phyloP scores from a whole-genome alignment of 2,113 vertebrate species.

The Cacatua alba region DNA sequence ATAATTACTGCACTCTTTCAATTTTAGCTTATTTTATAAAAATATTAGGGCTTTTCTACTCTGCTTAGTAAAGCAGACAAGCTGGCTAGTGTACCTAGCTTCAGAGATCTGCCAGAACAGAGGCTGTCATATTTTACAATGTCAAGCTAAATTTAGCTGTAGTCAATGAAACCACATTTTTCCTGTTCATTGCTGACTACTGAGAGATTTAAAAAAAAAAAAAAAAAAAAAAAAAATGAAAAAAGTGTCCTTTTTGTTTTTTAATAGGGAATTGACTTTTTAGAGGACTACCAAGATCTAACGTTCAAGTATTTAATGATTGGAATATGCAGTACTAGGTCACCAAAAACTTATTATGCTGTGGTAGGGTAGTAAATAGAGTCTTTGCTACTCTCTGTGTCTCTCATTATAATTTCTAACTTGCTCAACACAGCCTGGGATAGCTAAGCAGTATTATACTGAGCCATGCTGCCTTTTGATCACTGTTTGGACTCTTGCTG shows the following conservation, averaged over 20 bases:
- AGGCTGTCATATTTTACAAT: accelerated
- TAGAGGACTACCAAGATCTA: neutral
- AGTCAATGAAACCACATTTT: neutral
- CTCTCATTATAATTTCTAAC: neutral
- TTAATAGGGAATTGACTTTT: neutral
- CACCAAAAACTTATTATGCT: neutral
- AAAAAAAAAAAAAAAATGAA: no score
- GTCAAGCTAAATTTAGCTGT: neutral
- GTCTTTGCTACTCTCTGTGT: neutral
- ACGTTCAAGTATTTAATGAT: neutral
- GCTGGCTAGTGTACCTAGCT: neutral
- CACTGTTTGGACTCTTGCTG: constrained; percentile 2
- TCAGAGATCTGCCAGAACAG: neutral
- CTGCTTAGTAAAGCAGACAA: neutral
- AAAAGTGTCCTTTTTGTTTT: neutral
- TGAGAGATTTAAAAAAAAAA: no score
- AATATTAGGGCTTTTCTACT: neutral
- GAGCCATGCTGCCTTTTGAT: neutral
- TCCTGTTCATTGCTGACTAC: neutral
- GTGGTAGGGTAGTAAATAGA: neutral
- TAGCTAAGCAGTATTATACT: neutral
- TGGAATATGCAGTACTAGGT: neutral
- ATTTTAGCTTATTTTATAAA: neutral
- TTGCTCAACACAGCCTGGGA: neutral
- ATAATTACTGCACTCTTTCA: neutral